Conservation (phyloP, 1,140 invertebrate genomes). For the Campodea augens region DNA sequence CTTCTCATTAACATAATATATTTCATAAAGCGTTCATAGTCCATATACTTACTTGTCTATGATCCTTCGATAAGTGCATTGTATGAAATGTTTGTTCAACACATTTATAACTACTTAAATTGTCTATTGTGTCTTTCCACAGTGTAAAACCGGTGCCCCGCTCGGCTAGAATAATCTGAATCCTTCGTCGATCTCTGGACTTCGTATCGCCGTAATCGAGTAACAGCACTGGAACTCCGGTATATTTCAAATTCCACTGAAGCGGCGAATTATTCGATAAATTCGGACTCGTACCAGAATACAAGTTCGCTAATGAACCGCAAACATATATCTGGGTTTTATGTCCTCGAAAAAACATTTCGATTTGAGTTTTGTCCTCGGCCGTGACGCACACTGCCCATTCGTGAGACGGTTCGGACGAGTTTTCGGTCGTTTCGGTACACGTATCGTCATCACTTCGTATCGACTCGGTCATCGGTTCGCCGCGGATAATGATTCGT, state of each 20-base stretch:
- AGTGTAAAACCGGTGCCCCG: constrained; percentile 63
- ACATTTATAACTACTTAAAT: constrained; percentile 32
- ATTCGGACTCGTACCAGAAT: constrained; percentile 32
- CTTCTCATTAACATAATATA: too few relatives aligned
- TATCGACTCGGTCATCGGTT: neutral
- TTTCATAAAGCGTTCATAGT: too few relatives aligned
- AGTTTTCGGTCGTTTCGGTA: constrained; percentile 6
- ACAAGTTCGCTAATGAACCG: constrained; percentile 57
- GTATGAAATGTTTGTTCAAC: constrained; percentile 55
- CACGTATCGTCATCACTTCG: constrained; percentile 2
- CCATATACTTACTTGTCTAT: constrained; percentile 24
- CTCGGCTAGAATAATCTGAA: constrained; percentile 60
- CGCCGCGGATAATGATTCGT: neutral
- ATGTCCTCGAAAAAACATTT: constrained; percentile 56
- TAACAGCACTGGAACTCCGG: constrained; percentile 60
- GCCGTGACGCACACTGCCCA: neutral
- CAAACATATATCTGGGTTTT: constrained; percentile 63
- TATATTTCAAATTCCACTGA: constrained; percentile 53
- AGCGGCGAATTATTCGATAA: constrained; percentile 23
- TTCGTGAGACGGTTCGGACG: too few relatives aligned
- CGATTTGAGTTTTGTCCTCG: constrained; percentile 26
- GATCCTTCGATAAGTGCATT: constrained; percentile 55
- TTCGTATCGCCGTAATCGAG: constrained; percentile 53
- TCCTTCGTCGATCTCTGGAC: constrained; percentile 44
- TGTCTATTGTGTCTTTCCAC: constrained; percentile 66